These are phyloP conservation scores for Endomychus coccineus DNA, from an alignment of 2,888 invertebrate genomes.

Conservation along the genomic window DNA sequence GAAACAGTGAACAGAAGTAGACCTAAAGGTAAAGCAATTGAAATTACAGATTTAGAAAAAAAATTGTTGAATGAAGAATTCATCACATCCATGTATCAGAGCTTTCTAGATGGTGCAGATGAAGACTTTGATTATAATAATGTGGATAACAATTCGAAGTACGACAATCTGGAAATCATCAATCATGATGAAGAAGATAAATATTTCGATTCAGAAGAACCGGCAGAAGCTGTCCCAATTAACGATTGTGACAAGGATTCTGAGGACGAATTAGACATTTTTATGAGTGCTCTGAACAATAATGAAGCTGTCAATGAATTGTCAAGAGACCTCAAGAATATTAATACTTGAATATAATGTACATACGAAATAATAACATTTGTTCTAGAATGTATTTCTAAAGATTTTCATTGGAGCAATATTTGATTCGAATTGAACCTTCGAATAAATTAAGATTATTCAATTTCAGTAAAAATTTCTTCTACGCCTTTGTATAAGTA, in stretches of 20 bases:
- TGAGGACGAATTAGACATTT: slow-evolving; percentile 66
- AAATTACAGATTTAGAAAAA: slow-evolving; percentile 53
- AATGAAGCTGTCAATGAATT: slow-evolving; percentile 37
- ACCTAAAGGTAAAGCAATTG: slow-evolving; percentile 19
- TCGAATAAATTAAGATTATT: too few relatives aligned
- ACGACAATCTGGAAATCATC: slow-evolving; percentile 66
- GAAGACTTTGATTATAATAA: slow-evolving; percentile 72
- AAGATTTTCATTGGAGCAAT: too few relatives aligned
- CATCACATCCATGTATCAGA: slow-evolving; percentile 74
- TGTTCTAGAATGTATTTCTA: too few relatives aligned
- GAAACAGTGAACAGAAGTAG: slow-evolving; percentile 27
- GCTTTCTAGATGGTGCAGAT: slow-evolving; percentile 77
- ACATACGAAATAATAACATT: too few relatives aligned
- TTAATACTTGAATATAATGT: neutral
- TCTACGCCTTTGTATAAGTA: too few relatives aligned
- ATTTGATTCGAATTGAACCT: too few relatives aligned
- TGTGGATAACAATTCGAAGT: slow-evolving; percentile 74
- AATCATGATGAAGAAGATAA: slow-evolving; percentile 81
- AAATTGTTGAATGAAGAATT: slow-evolving; percentile 72
- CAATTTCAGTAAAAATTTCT: too few relatives aligned
- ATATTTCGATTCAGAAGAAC: slow-evolving; percentile 81
- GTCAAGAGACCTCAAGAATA: slow-evolving; percentile 30
- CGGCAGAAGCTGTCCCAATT: slow-evolving; percentile 38
- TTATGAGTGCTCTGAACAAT: slow-evolving; percentile 56
- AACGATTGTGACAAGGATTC: slow-evolving; percentile 28